Base-by-base conservation (phyloP, 2,888 invertebrate species). In the Eupithecia subfuscata region DNA sequence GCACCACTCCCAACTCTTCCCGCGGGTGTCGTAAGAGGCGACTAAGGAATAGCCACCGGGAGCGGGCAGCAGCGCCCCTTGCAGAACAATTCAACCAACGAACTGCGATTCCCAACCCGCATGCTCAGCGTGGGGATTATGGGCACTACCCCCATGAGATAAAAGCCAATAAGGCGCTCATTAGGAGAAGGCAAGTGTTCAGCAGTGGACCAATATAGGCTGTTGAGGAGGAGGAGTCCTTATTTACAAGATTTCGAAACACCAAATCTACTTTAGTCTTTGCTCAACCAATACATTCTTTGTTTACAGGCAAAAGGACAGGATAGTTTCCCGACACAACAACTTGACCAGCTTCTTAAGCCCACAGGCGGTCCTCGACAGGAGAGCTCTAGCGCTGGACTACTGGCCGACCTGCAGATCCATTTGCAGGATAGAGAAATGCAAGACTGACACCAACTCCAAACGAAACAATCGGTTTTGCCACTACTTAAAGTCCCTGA, bases 391-490 rank as follows among this genome's bases (percentile, higher is more conserved):
- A 9, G 91, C 96, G 0, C 81, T 96, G 72, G 98, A 98, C 90
- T 97, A 97, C 87, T 95, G 97, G 89, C 95, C 98, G 0, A 87
- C 92, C 0, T 92, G 97, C 80, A 95, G 98, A 48, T 89, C 95
- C 22, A 97, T 98, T 74, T 97, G 97, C 80, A 95, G 97, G 79
- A 92, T 96, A 64, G 98, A 98, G 86, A 95, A 95, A 81, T 84
- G 84, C 18, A 96, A 97, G 83, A 95, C 95, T 48, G 95, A 95
- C 69, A 89, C 85, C 40, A 96, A 95, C 82, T 91, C 87, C 1
- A 97, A 97, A 86, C 95, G 97, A 77, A 96, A 96, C 78, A 97
- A 97, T 84, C 95, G 98, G 74, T 98, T 97, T 90, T 97, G 96
- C 90, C 97, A 97, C 88, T 97, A 98, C 90, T 93, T 98, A n/a